Evolutionary conservation across 2,113 vertebrate species (phyloP).

Genomic region (Tor tambroides): DNA sequence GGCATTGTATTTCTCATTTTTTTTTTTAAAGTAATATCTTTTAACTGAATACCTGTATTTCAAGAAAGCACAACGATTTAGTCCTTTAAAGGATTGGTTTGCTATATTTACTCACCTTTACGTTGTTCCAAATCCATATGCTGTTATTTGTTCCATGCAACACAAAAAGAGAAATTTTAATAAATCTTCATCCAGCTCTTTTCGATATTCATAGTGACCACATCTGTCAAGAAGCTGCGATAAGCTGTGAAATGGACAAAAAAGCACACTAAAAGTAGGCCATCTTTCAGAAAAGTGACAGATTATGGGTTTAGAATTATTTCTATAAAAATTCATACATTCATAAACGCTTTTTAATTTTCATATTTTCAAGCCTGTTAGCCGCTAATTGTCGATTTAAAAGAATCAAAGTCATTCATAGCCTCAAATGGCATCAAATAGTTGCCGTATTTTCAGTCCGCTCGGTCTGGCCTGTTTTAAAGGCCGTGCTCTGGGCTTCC

Average conservation of each 20-base stretch:
- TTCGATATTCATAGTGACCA: neutral
- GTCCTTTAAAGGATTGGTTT: neutral
- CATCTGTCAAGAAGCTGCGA: neutral
- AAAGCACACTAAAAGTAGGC: neutral
- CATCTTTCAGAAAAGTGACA: neutral
- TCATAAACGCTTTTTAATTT: neutral
- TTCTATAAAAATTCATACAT: neutral
- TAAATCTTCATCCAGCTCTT: neutral
- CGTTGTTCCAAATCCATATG: neutral
- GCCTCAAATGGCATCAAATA: conserved; percentile 43
- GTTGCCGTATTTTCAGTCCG: conserved; percentile 32
- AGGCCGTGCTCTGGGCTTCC: conserved; percentile 24
- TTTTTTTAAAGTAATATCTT: conserved; percentile 41
- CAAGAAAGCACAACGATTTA: neutral
- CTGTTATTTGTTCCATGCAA: neutral
- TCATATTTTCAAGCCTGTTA: neutral
- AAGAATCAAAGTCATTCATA: neutral
- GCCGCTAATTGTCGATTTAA: neutral
- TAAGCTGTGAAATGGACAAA: neutral
- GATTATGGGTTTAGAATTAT: neutral
- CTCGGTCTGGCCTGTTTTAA: neutral
- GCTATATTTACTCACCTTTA: neutral
- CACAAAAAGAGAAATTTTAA: neutral
- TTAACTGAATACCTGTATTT: neutral
- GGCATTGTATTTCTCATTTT: conserved; percentile 27